phyloP scores from a whole-genome alignment of 2,113 vertebrate species.

The Psittacus erithacus region DNA sequence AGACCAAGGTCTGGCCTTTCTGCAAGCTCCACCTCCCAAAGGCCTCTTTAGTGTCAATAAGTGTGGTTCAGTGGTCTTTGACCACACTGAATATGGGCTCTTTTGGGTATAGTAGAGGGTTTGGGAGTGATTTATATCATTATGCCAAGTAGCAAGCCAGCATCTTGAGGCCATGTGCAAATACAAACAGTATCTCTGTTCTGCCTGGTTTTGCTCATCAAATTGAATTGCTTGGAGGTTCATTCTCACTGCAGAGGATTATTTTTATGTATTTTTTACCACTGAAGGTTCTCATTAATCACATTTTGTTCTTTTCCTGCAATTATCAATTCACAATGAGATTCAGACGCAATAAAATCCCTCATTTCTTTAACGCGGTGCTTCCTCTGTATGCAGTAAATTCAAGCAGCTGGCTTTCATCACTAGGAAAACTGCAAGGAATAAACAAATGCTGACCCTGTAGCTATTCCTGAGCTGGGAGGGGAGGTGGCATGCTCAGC shows the following conservation, averaged over 20 bases:
- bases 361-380: not conserved
- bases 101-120: not conserved
- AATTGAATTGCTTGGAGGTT: not conserved
- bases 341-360: slow-evolving; percentile 24
- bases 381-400: slow-evolving; percentile 22
- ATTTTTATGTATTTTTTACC: not conserved
- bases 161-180: slow-evolving; percentile 54
- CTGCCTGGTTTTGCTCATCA: not conserved
- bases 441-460: slow-evolving; percentile 49
- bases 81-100: not conserved
- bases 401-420: slow-evolving; percentile 62
- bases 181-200: not conserved
- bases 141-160: not conserved
- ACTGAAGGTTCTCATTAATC: not conserved
- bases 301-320: slow-evolving; percentile 33
- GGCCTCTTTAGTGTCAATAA: slow-evolving; percentile 14
- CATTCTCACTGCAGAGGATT: not conserved
- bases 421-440: slow-evolving; percentile 46
- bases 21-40: not conserved
- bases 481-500: not conserved
- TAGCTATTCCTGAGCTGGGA: not conserved
- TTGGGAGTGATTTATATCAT: slow-evolving; percentile 13
- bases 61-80: not conserved
- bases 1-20: not conserved
- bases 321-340: slow-evolving; percentile 12